Base-by-base conservation (phyloP, 92 coral and sea anemone genomes). In the Micromussa lordhowensis region DNA sequence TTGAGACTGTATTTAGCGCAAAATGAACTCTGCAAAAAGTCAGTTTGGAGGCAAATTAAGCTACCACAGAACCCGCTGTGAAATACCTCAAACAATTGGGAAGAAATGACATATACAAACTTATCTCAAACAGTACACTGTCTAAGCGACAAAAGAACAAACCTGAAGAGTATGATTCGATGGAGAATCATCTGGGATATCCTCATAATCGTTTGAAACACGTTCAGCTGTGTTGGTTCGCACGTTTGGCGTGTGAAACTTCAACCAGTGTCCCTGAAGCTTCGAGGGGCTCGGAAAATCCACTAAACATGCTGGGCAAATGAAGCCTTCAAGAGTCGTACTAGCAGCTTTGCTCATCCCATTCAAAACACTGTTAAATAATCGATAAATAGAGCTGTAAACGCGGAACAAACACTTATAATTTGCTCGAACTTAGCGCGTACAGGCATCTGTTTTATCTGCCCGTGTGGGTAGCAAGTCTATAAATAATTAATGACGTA, bases 261-360 rank as follows among this genome's bases (percentile, higher is more conserved):
- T 92, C 32, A 79, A 14, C 99, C 99, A 97, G 91, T 97, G 99
- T 36, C 87, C 91, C 61, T 94, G 91, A 44, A 97, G 94, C 77
- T 95, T 95, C 61, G 91, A 78, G 4, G 94, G 96, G 77, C 97
- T 91, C 21, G 97, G 90, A 86, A 97, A 96, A 80, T 96, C 98
- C 30, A 94, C 96, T 28, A 97, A 84, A 85, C 99, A 97, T 70
- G 91, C 94, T 21, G 99, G 99, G 94, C 99, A 97, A 68, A 97
- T 96, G 64, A 97, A 97, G 84, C 99, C 99, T 94, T 97, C 99
- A 24, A 94, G 91, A 86, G 92, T 72, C 71, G 79, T 87, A 29
- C 75, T 88, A 35, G 78, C 95, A 57, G 92, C 94, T 87, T 85
- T 91, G 94, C 80, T 95, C 98, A 95, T 95, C 75, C 98, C 98